phyloP scores from a whole-genome alignment of 2,113 vertebrate genomes.

The Macquaria australasica region DNA sequence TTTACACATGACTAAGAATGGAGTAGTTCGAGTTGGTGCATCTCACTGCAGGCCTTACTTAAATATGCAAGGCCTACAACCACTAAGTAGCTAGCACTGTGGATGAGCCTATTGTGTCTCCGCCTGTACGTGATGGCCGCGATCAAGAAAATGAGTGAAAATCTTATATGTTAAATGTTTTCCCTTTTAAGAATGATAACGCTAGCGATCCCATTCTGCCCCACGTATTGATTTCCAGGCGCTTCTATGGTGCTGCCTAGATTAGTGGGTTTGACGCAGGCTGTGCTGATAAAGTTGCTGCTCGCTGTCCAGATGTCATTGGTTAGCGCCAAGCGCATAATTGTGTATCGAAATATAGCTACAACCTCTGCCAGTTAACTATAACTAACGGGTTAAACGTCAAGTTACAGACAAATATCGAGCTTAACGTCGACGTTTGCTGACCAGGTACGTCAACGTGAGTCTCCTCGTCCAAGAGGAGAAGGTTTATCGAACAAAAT shows the following conservation, averaged over 20 bases:
- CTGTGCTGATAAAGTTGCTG: conserved; percentile 1
- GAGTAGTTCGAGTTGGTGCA: conserved; percentile 15
- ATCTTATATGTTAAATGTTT: background rate
- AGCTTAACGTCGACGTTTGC: background rate
- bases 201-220: background rate
- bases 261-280: background rate
- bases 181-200: background rate
- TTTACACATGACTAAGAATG: background rate
- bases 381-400: too few relatives aligned
- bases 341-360: background rate
- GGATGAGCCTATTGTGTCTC: conserved; percentile 44
- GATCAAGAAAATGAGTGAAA: background rate
- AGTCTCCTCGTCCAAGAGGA: background rate
- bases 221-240: background rate
- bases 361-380: background rate
- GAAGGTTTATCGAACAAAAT: background rate
- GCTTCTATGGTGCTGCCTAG: too few relatives aligned
- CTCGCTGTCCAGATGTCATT: background rate
- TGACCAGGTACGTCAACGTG: background rate
- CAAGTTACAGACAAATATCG: background rate
- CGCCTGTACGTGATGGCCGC: background rate
- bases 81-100: conserved; percentile 1
- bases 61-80: conserved; percentile 51
- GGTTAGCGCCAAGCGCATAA: background rate
- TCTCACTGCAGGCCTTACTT: conserved; percentile 40